Conservation (phyloP, 2,888 invertebrate genomes). For the Macrophya alboannulata region DNA sequence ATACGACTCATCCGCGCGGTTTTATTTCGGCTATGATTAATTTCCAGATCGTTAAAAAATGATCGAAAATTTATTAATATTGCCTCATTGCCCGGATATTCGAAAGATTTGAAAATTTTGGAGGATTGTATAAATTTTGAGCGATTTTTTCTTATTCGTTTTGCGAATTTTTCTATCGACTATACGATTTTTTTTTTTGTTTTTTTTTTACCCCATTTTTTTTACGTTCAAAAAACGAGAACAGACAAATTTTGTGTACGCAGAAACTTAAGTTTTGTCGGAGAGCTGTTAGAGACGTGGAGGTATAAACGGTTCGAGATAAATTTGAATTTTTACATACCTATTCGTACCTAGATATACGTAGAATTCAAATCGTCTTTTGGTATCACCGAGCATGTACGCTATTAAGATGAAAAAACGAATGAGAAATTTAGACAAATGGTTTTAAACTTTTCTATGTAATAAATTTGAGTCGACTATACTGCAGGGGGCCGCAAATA, state of each 20-base stretch:
- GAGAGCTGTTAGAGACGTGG: neutral
- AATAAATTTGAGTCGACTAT: slow-evolving; percentile 34
- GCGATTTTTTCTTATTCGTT: no score
- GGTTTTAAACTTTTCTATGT: neutral
- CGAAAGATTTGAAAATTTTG: no score
- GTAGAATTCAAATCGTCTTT: neutral
- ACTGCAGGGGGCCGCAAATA: neutral
- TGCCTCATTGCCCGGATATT: no score
- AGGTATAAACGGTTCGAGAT: neutral
- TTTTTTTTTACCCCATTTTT: no score
- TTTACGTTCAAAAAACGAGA: neutral
- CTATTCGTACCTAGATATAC: no score
- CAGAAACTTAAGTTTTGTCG: slow-evolving; percentile 2
- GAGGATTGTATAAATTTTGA: no score
- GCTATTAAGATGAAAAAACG: neutral
- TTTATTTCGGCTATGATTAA: neutral
- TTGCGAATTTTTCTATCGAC: no score
- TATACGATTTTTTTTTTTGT: no score
- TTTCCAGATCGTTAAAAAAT: neutral
- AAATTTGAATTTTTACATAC: slow-evolving; percentile 19
- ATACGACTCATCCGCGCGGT: neutral
- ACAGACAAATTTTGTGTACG: neutral
- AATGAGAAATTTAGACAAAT: slow-evolving; percentile 30
- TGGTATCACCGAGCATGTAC: neutral
- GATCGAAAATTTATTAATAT: no score